Evolutionary conservation across 2,113 vertebrate species (phyloP).

Genomic region (Lampris incognitus): DNA sequence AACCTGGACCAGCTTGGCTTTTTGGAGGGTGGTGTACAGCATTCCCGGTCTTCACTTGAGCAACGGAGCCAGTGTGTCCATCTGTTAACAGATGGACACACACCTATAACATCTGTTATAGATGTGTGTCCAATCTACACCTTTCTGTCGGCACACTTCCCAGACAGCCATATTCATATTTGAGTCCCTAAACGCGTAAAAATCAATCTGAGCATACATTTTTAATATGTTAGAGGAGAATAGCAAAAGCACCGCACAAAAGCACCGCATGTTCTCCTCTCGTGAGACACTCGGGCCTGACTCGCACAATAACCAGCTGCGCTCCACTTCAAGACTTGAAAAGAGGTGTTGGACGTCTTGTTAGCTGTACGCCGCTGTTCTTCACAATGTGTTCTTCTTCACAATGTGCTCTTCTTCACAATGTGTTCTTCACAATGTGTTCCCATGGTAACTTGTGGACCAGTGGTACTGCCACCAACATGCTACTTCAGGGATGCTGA

Average conservation of each 20-base stretch:
- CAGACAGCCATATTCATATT: neutral
- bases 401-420: too few species aligned
- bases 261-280: neutral
- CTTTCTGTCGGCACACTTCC: neutral
- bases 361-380: slow-evolving; percentile 18
- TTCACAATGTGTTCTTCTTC: slow-evolving; percentile 35
- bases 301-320: neutral
- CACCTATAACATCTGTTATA: too few species aligned
- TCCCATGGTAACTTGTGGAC: slow-evolving; percentile 61
- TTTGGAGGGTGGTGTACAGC: slow-evolving; percentile 63
- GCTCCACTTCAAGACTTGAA: neutral
- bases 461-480: slow-evolving; percentile 16
- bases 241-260: neutral
- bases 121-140: too few species aligned
- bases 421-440: slow-evolving; percentile 43
- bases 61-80: slow-evolving; percentile 39
- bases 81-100: slow-evolving; percentile 30
- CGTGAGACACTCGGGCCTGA: neutral
- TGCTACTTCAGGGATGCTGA: slow-evolving; percentile 46
- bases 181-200: neutral
- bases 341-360: neutral
- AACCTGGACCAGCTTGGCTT: slow-evolving; percentile 56
- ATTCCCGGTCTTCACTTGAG: slow-evolving; percentile 43
- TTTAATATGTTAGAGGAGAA: slow-evolving; percentile 4
- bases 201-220: too few species aligned